A percentile compares a stretch with the other conserved stretches of the same genome.
Evolutionary conservation across 1,140 invertebrate species (phyloP).

Genomic region (Meloidogyne hapla): DNA sequence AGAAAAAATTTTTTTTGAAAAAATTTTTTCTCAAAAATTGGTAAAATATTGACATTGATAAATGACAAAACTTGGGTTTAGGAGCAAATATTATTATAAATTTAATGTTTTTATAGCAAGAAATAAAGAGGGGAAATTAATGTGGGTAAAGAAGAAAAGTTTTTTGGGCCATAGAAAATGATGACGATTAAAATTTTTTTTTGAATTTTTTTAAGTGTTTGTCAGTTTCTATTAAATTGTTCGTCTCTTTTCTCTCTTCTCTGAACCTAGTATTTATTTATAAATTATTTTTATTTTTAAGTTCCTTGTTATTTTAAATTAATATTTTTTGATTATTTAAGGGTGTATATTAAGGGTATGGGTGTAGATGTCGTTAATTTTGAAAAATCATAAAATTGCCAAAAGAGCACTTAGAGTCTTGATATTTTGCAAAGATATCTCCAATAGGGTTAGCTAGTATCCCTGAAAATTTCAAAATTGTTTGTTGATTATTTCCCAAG

Average conservation of each 20-base stretch:
- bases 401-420: too few relatives aligned
- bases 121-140: neutral
- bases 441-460: too few relatives aligned
- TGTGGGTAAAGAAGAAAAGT: neutral
- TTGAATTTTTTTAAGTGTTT: neutral
- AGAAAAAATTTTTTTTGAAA: neutral
- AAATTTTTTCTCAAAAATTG: neutral
- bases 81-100: neutral
- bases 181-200: neutral
- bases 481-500: too few relatives aligned
- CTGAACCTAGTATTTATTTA: neutral
- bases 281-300: neutral
- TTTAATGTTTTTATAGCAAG: neutral
- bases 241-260: neutral
- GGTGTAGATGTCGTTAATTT: too few relatives aligned
- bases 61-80: neutral
- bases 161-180: slow-evolving; percentile 1
- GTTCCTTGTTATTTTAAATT: neutral
- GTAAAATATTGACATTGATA: slow-evolving; percentile 6
- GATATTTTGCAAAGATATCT: too few relatives aligned
- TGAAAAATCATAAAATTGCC: too few relatives aligned
- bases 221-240: neutral
- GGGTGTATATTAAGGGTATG: neutral
- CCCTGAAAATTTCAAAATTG: too few relatives aligned
- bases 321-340: neutral